Evolutionary conservation across 92 coral and sea anemone genomes (phyloP).

Genomic region (Phenganax stokvisi): DNA sequence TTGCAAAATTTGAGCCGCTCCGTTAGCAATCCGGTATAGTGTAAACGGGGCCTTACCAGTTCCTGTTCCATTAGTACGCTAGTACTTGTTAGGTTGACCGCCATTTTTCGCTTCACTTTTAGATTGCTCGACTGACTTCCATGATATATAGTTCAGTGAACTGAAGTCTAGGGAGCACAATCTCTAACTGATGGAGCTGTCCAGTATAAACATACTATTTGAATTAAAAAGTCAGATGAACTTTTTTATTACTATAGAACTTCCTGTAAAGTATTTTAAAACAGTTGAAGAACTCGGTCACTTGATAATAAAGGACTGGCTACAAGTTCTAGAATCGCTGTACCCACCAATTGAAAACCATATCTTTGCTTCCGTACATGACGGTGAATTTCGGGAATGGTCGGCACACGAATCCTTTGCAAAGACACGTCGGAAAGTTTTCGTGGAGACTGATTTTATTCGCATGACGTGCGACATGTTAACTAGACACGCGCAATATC

Average conservation of each 20-base stretch:
- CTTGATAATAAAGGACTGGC: constrained; percentile 72
- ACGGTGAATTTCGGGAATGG: constrained; percentile 77
- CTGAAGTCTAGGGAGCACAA: no score
- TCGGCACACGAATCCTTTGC: constrained; percentile 79
- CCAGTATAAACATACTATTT: no score
- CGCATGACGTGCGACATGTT: constrained; percentile 70
- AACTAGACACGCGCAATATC: constrained; percentile 64
- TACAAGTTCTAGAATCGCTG: constrained; percentile 52
- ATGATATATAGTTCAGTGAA: no score
- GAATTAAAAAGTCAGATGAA: no score
- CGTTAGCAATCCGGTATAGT: no score
- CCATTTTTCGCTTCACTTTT: no score
- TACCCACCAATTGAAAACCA: constrained; percentile 66
- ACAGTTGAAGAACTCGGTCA: constrained; percentile 86
- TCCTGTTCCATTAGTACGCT: no score
- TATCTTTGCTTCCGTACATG: constrained; percentile 52
- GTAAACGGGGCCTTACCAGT: no score
- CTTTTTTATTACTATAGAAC: constrained; percentile 46
- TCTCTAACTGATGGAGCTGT: not conserved
- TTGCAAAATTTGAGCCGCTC: no score
- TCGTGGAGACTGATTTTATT: constrained; percentile 60
- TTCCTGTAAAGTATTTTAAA: constrained; percentile 76
- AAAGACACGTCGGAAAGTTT: constrained; percentile 58
- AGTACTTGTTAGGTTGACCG: no score
- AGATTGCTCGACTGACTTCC: no score